Base-by-base conservation (phyloP, 1,140 invertebrate species). In the Drosophila littoralis region DNA sequence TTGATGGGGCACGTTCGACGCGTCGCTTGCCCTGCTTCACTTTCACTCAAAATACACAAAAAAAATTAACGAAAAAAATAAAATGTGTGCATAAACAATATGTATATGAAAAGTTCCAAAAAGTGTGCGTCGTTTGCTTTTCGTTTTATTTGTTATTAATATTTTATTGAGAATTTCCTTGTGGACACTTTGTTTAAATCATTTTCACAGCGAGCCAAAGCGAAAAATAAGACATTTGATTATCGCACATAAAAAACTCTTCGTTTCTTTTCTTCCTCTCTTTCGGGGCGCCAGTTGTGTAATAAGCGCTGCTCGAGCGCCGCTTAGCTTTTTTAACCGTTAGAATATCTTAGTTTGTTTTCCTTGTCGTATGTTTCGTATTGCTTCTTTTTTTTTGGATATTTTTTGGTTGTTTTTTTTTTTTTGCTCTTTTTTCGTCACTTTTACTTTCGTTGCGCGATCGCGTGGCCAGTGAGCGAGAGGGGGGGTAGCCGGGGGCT, bases 11-110 rank as follows among this genome's bases (percentile, higher is more conserved):
- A 86, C 84, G 84, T 73, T 79, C 73, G 59, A 59, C 35, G 63
- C 51, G 66, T 82, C 52, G 58, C 59, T 60, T 50, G 75, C 48
- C 43, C 72, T 73, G 58, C 45, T 74, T 78, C 77, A 89, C 84
- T 88, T 86, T 86, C 83, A 86, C 83, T 86, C 66, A 57, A 61
- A 65, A 51, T 63, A 17, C 70, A 81, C 78, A 51, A 71, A 72
- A 64, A 84, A 78, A 80, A 68, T 64, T 48, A 40, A 51, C 9
- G 33, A 69, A 65, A 78, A 66, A 68, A 69, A 71, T 48, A 66
- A 38, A 40, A 66, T 28, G 36, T 40, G 52, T 54, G 15, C 22
- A 54, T 43, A 22, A 43, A 38, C 52, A 54, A 60, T 71, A 57
- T 35, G 36, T 61, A 22, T 69, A 35, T 40, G 48, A 36, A 36